Base-by-base conservation (phyloP, 2,113 vertebrate species). In the Corynorhinus townsendii region DNA sequence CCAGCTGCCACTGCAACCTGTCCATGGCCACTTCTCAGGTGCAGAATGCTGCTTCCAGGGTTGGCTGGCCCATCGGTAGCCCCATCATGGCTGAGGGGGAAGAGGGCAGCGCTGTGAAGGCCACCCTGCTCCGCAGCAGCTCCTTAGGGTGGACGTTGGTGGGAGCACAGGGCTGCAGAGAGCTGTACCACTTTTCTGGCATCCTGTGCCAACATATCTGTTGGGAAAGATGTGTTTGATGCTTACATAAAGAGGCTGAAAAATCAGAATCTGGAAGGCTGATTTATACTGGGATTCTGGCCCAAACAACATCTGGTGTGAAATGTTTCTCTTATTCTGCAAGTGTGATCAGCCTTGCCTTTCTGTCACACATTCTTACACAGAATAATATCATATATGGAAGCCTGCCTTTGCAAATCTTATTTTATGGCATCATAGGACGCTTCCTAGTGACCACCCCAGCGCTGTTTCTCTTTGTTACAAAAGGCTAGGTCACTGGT, bases 251-350 rank as follows among this genome's bases (percentile, higher is more conserved):
- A 2, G 75, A 84, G 1, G 24, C 64, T 7, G 88, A 95, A 17
- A 96, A 97, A 22, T 93, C 98, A 11, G 97, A 99, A 66, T 97
- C 98, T 0, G 99, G 98, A 91, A 98, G 97, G 93, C 98, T 99
- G 79, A 98, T 99, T 95, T 99, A 99, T 97, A 98, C 97, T 5
- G 99, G 99, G 40, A 99, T 90, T 95, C 64, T 99, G 96, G 98
- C 98, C 80, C 98, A 84, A 26, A 73, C 97, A 19, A 98, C 99
- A 7, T 97, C 98, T 92, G 99, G 99, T 7, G 99, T 99, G 96
- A 99, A 98, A 96, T 98, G 99, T 91, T 99, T 99, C 97, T 99
- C 99, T 17, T 99, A 99, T 79, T 98, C 98, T 94, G 99, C 98
- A 97, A 99, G 99, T n/a, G 47, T 98, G 28, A 94, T 99, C 91